phyloP scores from a whole-genome alignment of 2,888 invertebrate genomes.

The Bhutanitis thaidina region DNA sequence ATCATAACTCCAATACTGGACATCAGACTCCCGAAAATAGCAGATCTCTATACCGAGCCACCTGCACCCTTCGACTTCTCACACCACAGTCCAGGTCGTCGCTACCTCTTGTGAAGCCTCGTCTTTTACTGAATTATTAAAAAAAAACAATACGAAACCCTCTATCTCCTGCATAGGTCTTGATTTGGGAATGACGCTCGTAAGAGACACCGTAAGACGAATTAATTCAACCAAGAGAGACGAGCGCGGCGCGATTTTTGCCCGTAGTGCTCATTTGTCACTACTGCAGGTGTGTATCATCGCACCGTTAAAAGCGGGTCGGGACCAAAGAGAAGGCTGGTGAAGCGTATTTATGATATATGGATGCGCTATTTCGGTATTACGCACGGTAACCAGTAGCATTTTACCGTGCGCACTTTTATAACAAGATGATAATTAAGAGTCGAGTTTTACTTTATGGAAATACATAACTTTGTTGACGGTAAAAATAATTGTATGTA shows the following conservation, averaged over 20 bases:
- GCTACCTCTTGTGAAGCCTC: no score
- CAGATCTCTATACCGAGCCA: no score
- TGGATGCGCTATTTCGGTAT: constrained; percentile 6
- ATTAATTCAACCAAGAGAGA: constrained; percentile 72
- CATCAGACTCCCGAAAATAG: no score
- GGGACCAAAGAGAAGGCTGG: neutral
- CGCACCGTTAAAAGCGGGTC: constrained; percentile 35
- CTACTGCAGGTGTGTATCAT: constrained; percentile 63
- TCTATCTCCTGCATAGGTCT: constrained; percentile 14
- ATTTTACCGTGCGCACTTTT: no score
- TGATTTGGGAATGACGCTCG: constrained; percentile 46
- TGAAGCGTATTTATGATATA: neutral
- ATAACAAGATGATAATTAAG: no score
- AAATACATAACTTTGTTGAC: no score
- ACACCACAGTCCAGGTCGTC: no score
- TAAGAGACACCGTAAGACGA: constrained; percentile 74
- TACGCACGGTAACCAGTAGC: neutral
- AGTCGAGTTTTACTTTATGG: no score
- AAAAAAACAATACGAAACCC: neutral
- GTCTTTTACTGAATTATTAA: no score
- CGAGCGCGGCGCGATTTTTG: constrained; percentile 64
- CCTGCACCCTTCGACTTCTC: no score
- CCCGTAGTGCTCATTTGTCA: constrained; percentile 75
- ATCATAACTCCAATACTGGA: no score
- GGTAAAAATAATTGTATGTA: no score